These are phyloP conservation scores for Gyrodactylus bullatarudis DNA, from an alignment of 1,140 invertebrate species.

Conservation along the genomic window DNA sequence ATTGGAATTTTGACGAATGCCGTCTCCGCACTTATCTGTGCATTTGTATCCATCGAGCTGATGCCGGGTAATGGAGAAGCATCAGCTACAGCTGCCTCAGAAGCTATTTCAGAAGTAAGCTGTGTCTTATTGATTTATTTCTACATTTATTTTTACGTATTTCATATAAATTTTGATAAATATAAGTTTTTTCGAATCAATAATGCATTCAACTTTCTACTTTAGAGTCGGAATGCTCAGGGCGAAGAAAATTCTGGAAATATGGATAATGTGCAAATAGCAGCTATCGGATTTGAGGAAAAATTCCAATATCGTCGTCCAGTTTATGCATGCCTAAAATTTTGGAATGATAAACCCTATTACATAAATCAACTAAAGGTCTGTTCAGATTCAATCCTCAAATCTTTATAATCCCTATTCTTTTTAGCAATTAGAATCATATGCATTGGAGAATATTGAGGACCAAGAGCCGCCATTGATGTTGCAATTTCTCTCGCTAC, in stretches of 20 bases:
- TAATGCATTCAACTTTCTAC: background rate
- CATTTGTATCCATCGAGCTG: background rate
- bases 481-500: slow-evolving; percentile 56
- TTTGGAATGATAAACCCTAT: slow-evolving; percentile 35
- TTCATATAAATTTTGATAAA: background rate
- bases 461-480: slow-evolving; percentile 55
- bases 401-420: slow-evolving; percentile 5
- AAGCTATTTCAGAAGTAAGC: background rate
- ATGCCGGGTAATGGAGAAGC: background rate
- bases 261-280: background rate
- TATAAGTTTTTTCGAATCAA: background rate
- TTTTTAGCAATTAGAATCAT: slow-evolving; percentile 32
- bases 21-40: background rate
- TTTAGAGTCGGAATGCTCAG: background rate
- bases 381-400: background rate
- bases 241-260: background rate
- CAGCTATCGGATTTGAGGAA: slow-evolving; percentile 53
- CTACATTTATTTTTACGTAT: background rate
- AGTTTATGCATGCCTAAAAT: slow-evolving; percentile 68
- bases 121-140: too few species aligned
- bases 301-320: slow-evolving; percentile 78
- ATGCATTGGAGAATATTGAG: slow-evolving; percentile 55
- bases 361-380: slow-evolving; percentile 28
- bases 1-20: background rate
- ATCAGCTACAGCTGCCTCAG: background rate